Evolutionary conservation across 1,140 invertebrate genomes (phyloP), one percentile per base, ranked within the genome.

Genomic region (Aporrectodea caliginosa): DNA sequence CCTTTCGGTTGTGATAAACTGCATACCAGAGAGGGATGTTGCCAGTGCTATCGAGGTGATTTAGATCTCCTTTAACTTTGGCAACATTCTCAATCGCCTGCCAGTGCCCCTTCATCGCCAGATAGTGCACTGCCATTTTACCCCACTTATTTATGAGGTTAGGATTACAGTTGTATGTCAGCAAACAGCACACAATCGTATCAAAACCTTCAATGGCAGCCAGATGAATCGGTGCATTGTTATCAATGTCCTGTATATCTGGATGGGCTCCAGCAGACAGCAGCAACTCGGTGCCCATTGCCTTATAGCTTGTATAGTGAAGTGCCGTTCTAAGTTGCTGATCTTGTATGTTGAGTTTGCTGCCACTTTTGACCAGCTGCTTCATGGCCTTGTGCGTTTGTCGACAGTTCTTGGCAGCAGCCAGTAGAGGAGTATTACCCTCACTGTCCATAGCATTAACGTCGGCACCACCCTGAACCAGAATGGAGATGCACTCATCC

Each of bases 151-250:
- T 85, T 16, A 81, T 77, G 27, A 86, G 75, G 78, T 86, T 86
- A 1, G 84, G 83, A 80, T 85, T 79, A 73, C 84, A 84, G 27
- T 83, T 82, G 12, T 83, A 83, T 68, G 78, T 70, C 1, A 82
- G 71, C 32, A 87, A 77, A 27, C 79, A 58, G 6, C 79, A 79
- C 2, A 87, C 80, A 1, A 86, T 83, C 29, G 80, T 77, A 22
- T 83, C 84, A 16, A 86, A 83, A n/a, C 86, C 86, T 70, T 87
- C 85, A 1, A 84, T 82, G 30, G 86, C 84, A 1, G 86, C 86
- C 79, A 86, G 73, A 2, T 86, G 81, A 2, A 86, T 76, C 2
- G 85, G 84, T 1, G 85, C 85, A 68, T 84, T 84, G 32, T 84
- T 84, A 29, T 85, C 81, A 12, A 73, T 69, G 78, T 87, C 85